Base-by-base conservation (phyloP, 2,797 vertebrate genomes). In the Pseudochirops corinnae region DNA sequence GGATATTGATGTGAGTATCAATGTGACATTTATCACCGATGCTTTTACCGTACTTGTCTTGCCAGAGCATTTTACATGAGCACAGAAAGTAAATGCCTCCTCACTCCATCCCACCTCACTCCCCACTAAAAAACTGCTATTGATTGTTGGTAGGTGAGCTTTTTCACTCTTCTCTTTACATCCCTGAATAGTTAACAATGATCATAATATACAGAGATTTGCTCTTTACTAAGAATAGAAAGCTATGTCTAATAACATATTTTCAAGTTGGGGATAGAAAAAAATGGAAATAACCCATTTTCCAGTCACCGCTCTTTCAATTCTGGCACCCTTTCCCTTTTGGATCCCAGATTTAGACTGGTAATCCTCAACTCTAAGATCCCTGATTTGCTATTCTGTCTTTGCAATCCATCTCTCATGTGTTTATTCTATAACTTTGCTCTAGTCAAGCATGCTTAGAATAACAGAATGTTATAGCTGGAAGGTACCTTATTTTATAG, bases 1-100 rank as follows among this genome's bases (percentile, higher is more conserved):
- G 96, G 99, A 99, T 97, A 99, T 99, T 90, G 99, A 99, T 98
- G 99, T 99, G 98, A 99, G 99, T 99, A 96, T 56, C n/a, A 5
- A 10, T 16, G 46, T 93, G 74, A 4, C n/a, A 0, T 10, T 0
- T 55, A 18, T 50, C 53, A 53, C 56, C 55, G 57, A 6, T 53
- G 24, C 26, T 91, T 87, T 46, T 96, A 29, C 87, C 13, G 0
- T 21, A 18, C 21, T 53, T 91, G 24, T 92, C 56, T 39, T 91
- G 92, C 58, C 91, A 60, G 55, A 95, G 50, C 58, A 31, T 0
- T 92, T 29, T 10, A 67, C 26, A 82, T 62, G 57, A 94, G 53
- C 46, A 39, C 39, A 87, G 21, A 87, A 87, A 50, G 39, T 39
- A 74, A 16, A 39, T 74, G 33, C 52, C 90, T 31, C 90, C 26